phyloP scores from a whole-genome alignment of 2,797 vertebrate species.

The Helostoma temminkii region DNA sequence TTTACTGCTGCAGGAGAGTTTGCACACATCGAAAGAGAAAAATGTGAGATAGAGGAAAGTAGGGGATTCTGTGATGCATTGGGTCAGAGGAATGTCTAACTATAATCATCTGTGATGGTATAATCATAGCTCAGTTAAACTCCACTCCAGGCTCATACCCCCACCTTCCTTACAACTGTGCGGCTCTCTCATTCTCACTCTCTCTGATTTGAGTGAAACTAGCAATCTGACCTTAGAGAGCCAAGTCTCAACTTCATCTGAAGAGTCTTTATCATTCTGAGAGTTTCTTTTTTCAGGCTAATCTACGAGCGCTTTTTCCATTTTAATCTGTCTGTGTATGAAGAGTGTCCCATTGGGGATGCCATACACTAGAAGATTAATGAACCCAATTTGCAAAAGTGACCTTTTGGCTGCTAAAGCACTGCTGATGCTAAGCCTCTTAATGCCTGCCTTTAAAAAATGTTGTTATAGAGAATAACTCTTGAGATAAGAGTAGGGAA shows the following conservation, averaged over 20 bases:
- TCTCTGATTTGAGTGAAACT: constrained; percentile 78
- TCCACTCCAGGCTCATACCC: constrained; percentile 67
- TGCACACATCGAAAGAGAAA: constrained; percentile 50
- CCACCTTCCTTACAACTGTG: constrained; percentile 37
- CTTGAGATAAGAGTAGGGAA: constrained; percentile 77
- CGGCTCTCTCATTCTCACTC: constrained; percentile 18
- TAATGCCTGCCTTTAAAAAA: constrained; percentile 81
- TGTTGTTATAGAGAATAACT: constrained; percentile 78
- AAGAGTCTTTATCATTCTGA: constrained; percentile 80
- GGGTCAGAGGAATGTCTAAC: constrained; percentile 73
- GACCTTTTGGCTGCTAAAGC: constrained; percentile 86
- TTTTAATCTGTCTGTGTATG: constrained; percentile 86
- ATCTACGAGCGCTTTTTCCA: constrained; percentile 78
- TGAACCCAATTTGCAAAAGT: constrained; percentile 89
- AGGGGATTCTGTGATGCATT: constrained; percentile 69
- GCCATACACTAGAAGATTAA: constrained; percentile 86
- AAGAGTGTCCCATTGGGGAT: constrained; percentile 80
- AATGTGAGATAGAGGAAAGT: constrained; percentile 37
- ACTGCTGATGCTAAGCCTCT: constrained; percentile 83
- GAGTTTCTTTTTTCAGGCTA: constrained; percentile 78
- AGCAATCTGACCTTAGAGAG: constrained; percentile 78
- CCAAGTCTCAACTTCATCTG: constrained; percentile 68
- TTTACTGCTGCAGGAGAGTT: constrained; percentile 52
- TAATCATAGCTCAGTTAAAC: constrained; percentile 80
- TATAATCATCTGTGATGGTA: constrained; percentile 79